phyloP scores from a whole-genome alignment of 2,113 vertebrate species.

The Pogona vitticeps region DNA sequence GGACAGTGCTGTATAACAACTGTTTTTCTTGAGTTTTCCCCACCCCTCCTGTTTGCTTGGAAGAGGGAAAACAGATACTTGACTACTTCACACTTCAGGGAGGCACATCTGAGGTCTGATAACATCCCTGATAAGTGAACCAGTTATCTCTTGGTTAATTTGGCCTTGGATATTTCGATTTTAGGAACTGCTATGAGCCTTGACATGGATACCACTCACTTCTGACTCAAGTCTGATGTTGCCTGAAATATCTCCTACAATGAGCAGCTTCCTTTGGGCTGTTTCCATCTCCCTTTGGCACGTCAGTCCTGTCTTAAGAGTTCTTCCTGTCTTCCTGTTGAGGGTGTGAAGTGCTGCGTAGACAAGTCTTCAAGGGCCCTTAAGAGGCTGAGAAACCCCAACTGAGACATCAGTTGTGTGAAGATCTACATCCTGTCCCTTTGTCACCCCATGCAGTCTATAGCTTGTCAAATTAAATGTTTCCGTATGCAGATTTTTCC shows the following conservation, averaged over 20 bases:
- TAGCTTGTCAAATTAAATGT: not conserved
- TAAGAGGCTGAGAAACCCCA: constrained; percentile 61
- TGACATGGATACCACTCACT: constrained; percentile 47
- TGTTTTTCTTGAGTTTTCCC: not conserved
- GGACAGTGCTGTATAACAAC: not conserved
- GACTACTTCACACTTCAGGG: not conserved
- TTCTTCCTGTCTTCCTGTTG: constrained; percentile 72
- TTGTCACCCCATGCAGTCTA: not conserved
- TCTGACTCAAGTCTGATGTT: constrained; percentile 64
- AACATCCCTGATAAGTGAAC: not conserved
- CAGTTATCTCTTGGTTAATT: not conserved
- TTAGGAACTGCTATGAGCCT: constrained; percentile 56
- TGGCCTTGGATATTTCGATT: constrained; percentile 25
- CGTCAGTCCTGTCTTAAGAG: constrained; percentile 70
- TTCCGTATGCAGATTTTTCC: not conserved
- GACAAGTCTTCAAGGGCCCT: constrained; percentile 64
- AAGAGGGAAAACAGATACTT: not conserved
- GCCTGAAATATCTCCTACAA: constrained; percentile 67
- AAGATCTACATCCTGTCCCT: constrained; percentile 48
- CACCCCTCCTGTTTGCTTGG: not conserved
- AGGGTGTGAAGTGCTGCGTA: constrained; percentile 50
- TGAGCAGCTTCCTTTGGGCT: constrained; percentile 69
- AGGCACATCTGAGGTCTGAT: not conserved
- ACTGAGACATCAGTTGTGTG: constrained; percentile 32
- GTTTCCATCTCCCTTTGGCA: constrained; percentile 68